A percentile compares a stretch with the other conserved stretches of the same genome.
These are phyloP conservation scores for Pseudomyrmex cubaensis DNA, from an alignment of 1,140 invertebrate genomes.

Conservation along the genomic window DNA sequence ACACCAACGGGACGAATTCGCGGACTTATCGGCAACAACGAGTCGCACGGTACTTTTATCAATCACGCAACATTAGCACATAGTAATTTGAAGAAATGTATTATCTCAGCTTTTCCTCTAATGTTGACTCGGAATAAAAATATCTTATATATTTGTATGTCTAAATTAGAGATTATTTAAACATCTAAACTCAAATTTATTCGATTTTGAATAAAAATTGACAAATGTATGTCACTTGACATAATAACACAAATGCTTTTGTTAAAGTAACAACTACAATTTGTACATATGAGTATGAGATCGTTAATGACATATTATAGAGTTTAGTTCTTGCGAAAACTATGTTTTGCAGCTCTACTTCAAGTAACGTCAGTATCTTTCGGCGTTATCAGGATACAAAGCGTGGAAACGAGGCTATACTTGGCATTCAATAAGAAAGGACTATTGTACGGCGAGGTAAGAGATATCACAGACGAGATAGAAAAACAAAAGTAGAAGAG, in stretches of 20 bases:
- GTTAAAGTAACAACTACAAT: neutral
- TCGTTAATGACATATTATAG: conserved; percentile 17
- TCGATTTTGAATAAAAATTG: too few species aligned
- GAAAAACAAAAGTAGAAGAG: too few species aligned
- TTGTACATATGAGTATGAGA: neutral
- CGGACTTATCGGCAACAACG: conserved; percentile 85
- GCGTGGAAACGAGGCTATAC: conserved; percentile 86
- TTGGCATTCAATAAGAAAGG: conserved; percentile 88
- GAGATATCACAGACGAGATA: conserved; percentile 13
- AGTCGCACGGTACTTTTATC: conserved; percentile 84
- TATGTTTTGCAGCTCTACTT: conserved; percentile 85
- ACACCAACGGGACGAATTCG: conserved; percentile 85
- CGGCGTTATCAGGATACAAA: conserved; percentile 86
- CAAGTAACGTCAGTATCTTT: conserved; percentile 85
- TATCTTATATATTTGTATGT: too few species aligned
- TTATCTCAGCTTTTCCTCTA: too few species aligned
- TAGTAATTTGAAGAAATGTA: too few species aligned
- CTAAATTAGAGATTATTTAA: too few species aligned
- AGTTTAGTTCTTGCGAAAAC: neutral
- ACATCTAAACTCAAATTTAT: too few species aligned
- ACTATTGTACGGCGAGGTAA: conserved; percentile 87
- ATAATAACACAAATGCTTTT: neutral
- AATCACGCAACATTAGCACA: neutral
- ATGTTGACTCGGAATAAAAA: too few species aligned
- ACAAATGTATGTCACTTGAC: neutral